These are phyloP conservation scores for Aphidius gifuensis DNA, from an alignment of 1,140 invertebrate genomes.

Conservation along the genomic window DNA sequence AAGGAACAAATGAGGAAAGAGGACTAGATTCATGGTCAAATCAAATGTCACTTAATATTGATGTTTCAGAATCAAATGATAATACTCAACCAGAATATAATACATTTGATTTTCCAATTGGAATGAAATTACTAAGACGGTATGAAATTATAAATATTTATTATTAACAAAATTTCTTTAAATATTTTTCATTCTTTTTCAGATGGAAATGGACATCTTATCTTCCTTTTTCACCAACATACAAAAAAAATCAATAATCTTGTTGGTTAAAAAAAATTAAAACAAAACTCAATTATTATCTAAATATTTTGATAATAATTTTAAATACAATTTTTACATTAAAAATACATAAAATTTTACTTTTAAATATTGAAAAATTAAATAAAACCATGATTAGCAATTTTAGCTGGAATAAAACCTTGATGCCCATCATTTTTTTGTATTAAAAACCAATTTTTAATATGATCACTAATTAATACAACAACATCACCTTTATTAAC, in stretches of 20 bases:
- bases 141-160: conserved; percentile 28
- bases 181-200: conserved; percentile 21
- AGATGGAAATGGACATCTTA: conserved; percentile 68
- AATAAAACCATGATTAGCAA: conserved; percentile 71
- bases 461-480: conserved; percentile 57
- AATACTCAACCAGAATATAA: conserved; percentile 44
- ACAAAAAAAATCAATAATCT: conserved; percentile 34
- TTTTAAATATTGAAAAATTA: conserved; percentile 41
- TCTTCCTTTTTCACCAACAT: conserved; percentile 68
- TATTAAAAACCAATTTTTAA: conserved; percentile 71
- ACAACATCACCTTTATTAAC: conserved; percentile 74
- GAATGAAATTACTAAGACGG: conserved; percentile 64
- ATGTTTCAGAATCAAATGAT: conserved; percentile 43
- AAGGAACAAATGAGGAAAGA: conserved; percentile 68
- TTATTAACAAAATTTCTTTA: neutral
- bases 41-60: conserved; percentile 63
- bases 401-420: conserved; percentile 73
- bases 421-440: conserved; percentile 65
- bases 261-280: conserved; percentile 1
- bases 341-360: neutral
- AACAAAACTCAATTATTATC: neutral
- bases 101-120: conserved; percentile 72
- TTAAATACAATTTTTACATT: conserved; percentile 15
- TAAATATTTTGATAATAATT: conserved; percentile 8
- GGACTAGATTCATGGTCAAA: conserved; percentile 68